Evolutionary conservation across 2,797 vertebrate species (phyloP).

Genomic region (Protonibea diacanthus): DNA sequence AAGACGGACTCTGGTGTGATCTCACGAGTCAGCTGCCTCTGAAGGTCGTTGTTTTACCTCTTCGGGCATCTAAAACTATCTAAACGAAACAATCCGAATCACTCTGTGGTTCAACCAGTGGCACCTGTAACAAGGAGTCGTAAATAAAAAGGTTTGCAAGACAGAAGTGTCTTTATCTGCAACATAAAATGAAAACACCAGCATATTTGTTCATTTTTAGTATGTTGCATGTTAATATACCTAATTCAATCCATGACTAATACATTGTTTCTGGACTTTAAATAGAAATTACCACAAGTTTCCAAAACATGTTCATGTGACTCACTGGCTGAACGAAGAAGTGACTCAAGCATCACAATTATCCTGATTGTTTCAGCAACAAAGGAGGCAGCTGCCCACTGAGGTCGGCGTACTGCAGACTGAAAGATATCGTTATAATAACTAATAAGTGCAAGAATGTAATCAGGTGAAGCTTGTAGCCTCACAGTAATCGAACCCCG

Average conservation of each 20-base stretch:
- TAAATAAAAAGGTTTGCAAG: not conserved
- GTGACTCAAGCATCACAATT: not conserved
- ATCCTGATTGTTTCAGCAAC: not conserved
- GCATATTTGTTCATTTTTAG: not conserved
- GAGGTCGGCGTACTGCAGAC: not conserved
- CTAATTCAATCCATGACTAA: not conserved
- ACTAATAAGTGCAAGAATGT: not conserved
- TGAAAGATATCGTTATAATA: not conserved
- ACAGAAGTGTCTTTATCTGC: not conserved
- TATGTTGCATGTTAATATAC: not conserved
- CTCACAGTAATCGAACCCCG: no score
- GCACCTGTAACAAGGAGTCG: not conserved
- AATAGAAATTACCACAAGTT: constrained; percentile 9
- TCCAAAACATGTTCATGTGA: constrained; percentile 11
- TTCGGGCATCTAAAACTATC: not conserved
- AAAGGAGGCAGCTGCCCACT: constrained; percentile 1
- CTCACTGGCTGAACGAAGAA: not conserved
- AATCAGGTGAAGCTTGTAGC: not conserved
- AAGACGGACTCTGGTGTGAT: no score
- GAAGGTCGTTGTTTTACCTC: no score
- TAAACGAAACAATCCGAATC: not conserved
- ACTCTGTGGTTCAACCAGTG: not conserved
- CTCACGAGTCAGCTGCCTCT: no score
- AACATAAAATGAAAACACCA: not conserved
- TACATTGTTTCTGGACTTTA: not conserved